Evolutionary conservation across 2,888 invertebrate genomes (phyloP), one percentile per base, ranked within the genome.

Genomic region (Drosophila gaucha): DNA sequence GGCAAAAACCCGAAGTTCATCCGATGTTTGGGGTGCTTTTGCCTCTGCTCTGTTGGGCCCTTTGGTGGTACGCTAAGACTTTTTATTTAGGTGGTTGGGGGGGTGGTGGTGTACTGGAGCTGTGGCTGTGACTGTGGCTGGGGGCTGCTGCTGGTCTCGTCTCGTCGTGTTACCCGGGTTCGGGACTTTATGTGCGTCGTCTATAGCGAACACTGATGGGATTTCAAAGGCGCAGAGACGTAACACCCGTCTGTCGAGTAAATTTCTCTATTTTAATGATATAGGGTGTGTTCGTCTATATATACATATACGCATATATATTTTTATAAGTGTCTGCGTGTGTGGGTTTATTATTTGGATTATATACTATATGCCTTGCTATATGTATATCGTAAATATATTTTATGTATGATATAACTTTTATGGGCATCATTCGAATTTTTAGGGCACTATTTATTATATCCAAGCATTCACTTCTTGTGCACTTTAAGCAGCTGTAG

Each of bases 21-120:
- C 78, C 78, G 71, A 79, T 78, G 82, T 74, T 84, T 79, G 80
- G 79, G 84, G 79, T 79, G 80, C 22, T 71, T 74, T 71, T 67
- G 39, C 43, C 33, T 22, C 47, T 46, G 47, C 39, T 36, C 49
- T 36, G 51, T 56, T 57, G 57, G 76, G 55, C 57, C 67, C 71
- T 59, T 46, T 56, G 26, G 68, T 44, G 50, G 36, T 63, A 70
- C 59, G 44, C 36, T 66, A 60, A 58, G 66, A 65, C 52, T 57
- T 52, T 49, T 57, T 69, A 49, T 64, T 63, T 41, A 24, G 30
- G 20, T 20, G 39, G 38, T 24, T 24, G 10, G 44, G 28, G 35
- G 30, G 28, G 18, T 12, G 33, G 8, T n/a, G 57, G 10, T 35
- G 24, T 14, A 20, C 12, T 26, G 30, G 30, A 20, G 22, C 12